Evolutionary conservation across 1,140 invertebrate species (phyloP), one percentile per base, ranked within the genome.

Genomic region (Glomeris maerens): DNA sequence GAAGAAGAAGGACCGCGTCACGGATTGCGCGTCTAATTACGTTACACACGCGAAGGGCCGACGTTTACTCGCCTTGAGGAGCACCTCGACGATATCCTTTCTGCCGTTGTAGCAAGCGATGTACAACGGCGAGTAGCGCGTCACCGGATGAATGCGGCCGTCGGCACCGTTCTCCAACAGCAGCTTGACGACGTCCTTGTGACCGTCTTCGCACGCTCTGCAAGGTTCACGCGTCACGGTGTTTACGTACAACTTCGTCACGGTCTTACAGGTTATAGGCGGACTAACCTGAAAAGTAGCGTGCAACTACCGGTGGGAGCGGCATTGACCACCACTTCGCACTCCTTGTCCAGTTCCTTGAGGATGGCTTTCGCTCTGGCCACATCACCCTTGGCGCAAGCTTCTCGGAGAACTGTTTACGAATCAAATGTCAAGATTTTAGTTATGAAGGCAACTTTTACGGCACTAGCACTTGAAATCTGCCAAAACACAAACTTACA

Each of bases 121-220:
- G 65, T 97, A 94, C 0, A 97, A 68, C 0, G 93, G 88, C 3
- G 87, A 88, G 64, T 95, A 91, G 60, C 85, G 82, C 1, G 89
- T 93, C 4, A 88, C 80, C 4, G 84, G 79, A 71, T 95, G 87
- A 28, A 79, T 79, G 29, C 85, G 73, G 7, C 83, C 84, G 69
- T 93, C 87, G 0, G 88, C 87, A 7, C 84, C 83, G 49, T 81
- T 69, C 13, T 83, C 80, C 27, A 97, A 61, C 23, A 97, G 68
- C 3, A 84, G 65, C 45, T 78, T 71, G 0, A 91, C 87, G 21
- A 92, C 79, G 41, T 84, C 80, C 42, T 78, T 77, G 53, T 81
- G 78, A 0, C 90, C 90, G 52, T 78, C 74, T 67, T 91, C 85
- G 61, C 81, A 81, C 17, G 85, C 81, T 28, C 81, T 85, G 64